Evolutionary conservation across 2,797 vertebrate species (phyloP).

Genomic region (Hypotaenidia okinawae): DNA sequence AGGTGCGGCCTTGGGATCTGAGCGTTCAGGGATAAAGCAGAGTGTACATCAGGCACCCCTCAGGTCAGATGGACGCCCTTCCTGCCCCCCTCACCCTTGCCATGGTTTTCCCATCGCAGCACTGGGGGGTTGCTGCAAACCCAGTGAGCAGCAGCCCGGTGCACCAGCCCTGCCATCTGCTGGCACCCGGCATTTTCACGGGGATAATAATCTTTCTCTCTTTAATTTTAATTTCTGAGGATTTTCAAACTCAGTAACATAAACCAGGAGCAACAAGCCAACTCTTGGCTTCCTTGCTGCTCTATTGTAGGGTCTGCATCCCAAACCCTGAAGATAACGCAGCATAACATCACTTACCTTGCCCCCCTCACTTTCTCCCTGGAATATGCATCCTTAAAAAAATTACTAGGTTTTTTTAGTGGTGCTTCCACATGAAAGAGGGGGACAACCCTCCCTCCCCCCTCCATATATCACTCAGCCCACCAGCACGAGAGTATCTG

Average conservation of each 20-base stretch:
- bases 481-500: fast-evolving
- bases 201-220: not conserved
- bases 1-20: conserved; percentile 90
- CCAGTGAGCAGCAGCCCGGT: fast-evolving
- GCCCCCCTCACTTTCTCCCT: not conserved
- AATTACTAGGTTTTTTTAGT: not conserved
- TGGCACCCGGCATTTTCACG: not conserved
- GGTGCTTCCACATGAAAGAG: not conserved
- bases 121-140: not conserved
- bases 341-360: not conserved
- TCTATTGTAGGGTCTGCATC: not conserved
- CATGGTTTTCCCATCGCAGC: fast-evolving
- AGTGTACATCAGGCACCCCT: not conserved
- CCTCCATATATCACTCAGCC: fast-evolving
- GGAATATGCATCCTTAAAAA: not conserved
- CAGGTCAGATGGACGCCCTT: not conserved
- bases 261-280: not conserved
- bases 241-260: not conserved
- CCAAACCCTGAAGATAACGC: fast-evolving
- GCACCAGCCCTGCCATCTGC: not conserved
- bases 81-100: not conserved
- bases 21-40: conserved; percentile 24
- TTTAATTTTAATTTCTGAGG: not conserved
- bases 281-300: not conserved
- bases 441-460: fast-evolving